Conservation (phyloP, 2,113 vertebrate species). For the Shinisaurus crocodilurus region DNA sequence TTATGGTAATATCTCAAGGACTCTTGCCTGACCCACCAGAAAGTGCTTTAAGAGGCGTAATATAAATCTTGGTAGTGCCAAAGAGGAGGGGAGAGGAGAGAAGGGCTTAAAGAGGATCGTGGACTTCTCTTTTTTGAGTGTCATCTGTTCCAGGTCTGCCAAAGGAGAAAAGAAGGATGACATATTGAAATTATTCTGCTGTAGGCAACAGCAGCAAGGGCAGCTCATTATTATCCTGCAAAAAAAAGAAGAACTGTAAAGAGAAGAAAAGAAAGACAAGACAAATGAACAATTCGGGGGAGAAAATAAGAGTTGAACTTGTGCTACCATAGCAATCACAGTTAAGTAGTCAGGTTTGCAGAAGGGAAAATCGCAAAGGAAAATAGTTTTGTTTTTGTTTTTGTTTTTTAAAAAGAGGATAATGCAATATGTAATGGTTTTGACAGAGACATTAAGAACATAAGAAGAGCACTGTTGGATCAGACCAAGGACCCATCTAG, state of each 20-base stretch:
- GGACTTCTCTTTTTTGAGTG: constrained; percentile 59
- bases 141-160: constrained; percentile 61
- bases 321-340: neutral
- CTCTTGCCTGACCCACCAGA: constrained; percentile 47
- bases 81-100: constrained; percentile 45
- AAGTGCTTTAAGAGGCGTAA: constrained; percentile 59
- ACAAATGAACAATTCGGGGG: neutral
- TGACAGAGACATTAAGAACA: neutral
- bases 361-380: neutral
- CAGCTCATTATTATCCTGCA: constrained; percentile 44
- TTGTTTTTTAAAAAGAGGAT: neutral
- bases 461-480: neutral
- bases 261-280: neutral
- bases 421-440: neutral
- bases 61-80: constrained; percentile 56
- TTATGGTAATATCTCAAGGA: constrained; percentile 47
- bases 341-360: neutral
- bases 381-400: too few species aligned
- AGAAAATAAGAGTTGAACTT: neutral
- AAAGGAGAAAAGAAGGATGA: constrained; percentile 62
- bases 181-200: constrained; percentile 67
- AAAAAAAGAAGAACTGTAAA: neutral
- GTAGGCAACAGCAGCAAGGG: constrained; percentile 63
- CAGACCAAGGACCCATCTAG: neutral
- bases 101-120: constrained; percentile 51